These are phyloP conservation scores for Heptranchias perlo DNA, from an alignment of 2,113 vertebrate species.

Conservation along the genomic window DNA sequence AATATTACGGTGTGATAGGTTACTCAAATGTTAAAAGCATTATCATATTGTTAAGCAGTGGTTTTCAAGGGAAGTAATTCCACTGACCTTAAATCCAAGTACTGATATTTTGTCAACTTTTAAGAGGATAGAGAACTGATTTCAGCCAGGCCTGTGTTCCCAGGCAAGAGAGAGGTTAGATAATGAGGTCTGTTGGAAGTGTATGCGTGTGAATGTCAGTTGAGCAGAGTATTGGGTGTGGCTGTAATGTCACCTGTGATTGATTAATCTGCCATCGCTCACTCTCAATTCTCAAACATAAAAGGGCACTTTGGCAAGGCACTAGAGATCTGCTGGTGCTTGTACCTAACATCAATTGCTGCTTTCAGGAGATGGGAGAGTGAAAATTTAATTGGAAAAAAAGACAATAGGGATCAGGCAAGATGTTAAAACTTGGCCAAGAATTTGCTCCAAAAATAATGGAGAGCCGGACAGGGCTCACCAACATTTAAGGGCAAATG, in stretches of 20 bases:
- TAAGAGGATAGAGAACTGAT: background rate
- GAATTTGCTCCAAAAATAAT: too few species aligned
- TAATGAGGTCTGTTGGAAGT: background rate
- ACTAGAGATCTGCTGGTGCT: background rate
- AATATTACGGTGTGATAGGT: background rate
- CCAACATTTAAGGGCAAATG: too few species aligned
- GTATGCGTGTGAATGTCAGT: background rate
- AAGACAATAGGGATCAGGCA: background rate
- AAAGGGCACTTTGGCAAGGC: background rate
- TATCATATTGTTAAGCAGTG: background rate
- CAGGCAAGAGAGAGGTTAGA: background rate
- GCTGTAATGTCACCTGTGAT: background rate
- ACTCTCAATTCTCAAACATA: background rate
- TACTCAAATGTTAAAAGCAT: too few species aligned
- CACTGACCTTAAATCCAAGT: background rate
- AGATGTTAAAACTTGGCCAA: background rate
- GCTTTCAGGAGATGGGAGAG: background rate
- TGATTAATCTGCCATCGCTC: background rate
- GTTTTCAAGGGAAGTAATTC: background rate
- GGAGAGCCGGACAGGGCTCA: too few species aligned
- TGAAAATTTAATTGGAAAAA: background rate
- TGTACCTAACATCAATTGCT: background rate
- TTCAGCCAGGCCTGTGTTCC: background rate
- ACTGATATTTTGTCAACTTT: background rate
- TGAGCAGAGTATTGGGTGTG: background rate